Evolutionary conservation across 2,113 vertebrate genomes (phyloP).

Genomic region (Oostethus manadensis): DNA sequence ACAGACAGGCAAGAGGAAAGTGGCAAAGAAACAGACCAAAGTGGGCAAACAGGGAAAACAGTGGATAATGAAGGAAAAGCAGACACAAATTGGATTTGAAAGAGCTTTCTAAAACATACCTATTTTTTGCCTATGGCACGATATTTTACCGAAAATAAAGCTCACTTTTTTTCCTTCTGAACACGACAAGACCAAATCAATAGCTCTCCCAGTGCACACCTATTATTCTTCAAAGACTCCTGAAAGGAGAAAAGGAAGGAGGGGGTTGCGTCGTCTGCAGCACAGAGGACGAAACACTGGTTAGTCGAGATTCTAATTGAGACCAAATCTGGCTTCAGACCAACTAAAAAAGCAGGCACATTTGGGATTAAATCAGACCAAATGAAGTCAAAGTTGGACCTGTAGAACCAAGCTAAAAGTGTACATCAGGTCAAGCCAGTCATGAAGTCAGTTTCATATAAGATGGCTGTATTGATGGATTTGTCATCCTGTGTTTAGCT

Average conservation of each 20-base stretch:
- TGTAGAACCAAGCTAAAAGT: slow-evolving; percentile 1
- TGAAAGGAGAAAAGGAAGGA: slow-evolving; percentile 17
- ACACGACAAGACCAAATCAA: slow-evolving; percentile 54
- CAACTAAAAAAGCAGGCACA: neutral
- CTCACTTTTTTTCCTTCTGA: slow-evolving; percentile 44
- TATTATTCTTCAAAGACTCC: slow-evolving; percentile 62
- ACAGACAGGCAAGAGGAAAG: neutral
- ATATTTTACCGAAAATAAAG: slow-evolving; percentile 60
- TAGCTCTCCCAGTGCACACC: slow-evolving; percentile 46
- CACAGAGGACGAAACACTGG: neutral
- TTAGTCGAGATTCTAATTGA: slow-evolving; percentile 7
- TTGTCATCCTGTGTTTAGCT: slow-evolving; percentile 35
- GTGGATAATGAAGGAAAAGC: slow-evolving; percentile 17
- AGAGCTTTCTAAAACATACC: slow-evolving; percentile 36
- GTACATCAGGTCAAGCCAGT: neutral
- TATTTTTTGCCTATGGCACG: slow-evolving; percentile 42
- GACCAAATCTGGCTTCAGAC: slow-evolving; percentile 1
- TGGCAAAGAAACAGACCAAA: slow-evolving; percentile 15
- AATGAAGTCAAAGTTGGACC: slow-evolving; percentile 14
- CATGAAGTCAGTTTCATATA: slow-evolving; percentile 2
- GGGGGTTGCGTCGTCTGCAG: slow-evolving; percentile 2
- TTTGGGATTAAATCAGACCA: slow-evolving; percentile 1
- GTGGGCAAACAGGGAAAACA: slow-evolving; percentile 26
- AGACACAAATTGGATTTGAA: slow-evolving; percentile 52
- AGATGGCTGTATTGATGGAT: slow-evolving; percentile 18